These are phyloP conservation scores for Masticophis lateralis DNA, from an alignment of 2,797 vertebrate species.

Conservation along the genomic window DNA sequence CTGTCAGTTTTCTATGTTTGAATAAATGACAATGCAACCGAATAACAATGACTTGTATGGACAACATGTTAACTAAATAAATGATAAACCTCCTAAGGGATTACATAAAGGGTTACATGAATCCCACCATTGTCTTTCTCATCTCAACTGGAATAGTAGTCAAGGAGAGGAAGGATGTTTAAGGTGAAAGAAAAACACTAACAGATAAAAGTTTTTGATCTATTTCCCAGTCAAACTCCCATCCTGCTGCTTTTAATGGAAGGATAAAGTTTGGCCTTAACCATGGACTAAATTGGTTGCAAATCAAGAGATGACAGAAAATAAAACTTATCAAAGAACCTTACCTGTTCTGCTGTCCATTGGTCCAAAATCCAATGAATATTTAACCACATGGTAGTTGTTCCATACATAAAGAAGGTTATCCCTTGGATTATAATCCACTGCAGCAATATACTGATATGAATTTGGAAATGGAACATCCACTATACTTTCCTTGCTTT, in stretches of 20 bases:
- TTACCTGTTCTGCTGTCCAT: constrained; percentile 92
- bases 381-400: constrained; percentile 98
- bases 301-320: not conserved
- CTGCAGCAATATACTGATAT: constrained; percentile 98
- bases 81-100: not conserved
- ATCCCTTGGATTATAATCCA: constrained; percentile 99
- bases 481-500: constrained; percentile 91
- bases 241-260: not conserved
- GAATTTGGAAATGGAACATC: constrained; percentile 97
- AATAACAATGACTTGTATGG: not conserved
- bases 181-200: not conserved
- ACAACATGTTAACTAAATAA: not conserved
- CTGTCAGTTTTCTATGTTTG: not conserved
- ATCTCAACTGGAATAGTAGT: not conserved
- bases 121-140: not conserved
- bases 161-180: not conserved
- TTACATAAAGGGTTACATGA: not conserved
- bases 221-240: not conserved
- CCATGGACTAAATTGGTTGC: not conserved
- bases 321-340: constrained; percentile 37
- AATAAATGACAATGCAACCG: not conserved
- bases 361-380: constrained; percentile 93
- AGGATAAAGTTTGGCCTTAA: not conserved
- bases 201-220: not conserved
- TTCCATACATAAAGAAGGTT: constrained; percentile 99